These are phyloP conservation scores for Crossaster papposus DNA, from an alignment of 53 echinoderm and acorn worm genomes.

Conservation along the genomic window DNA sequence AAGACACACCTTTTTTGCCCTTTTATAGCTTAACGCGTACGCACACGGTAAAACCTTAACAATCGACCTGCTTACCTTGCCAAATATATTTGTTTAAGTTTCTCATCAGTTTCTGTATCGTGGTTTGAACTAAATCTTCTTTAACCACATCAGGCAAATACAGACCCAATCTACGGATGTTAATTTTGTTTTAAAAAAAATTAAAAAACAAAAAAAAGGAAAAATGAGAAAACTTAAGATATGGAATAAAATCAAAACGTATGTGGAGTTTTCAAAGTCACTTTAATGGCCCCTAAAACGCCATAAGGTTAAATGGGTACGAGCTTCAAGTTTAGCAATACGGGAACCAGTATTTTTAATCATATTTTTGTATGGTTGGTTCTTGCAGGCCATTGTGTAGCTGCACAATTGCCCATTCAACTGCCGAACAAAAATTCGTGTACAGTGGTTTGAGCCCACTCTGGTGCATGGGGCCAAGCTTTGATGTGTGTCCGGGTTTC, in stretches of 20 bases:
- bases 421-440: constrained; percentile 44
- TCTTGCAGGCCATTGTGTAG: constrained; percentile 46
- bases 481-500: constrained; percentile 9
- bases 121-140: neutral
- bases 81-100: neutral
- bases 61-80: neutral
- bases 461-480: constrained; percentile 1
- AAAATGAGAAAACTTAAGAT: neutral
- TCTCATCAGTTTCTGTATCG: neutral
- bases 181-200: neutral
- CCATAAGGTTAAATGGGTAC: constrained; percentile 40
- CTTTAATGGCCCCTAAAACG: neutral
- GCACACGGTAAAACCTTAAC: neutral
- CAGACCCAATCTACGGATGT: neutral
- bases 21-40: neutral
- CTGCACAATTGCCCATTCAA: constrained; percentile 52
- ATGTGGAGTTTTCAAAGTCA: constrained; percentile 3
- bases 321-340: constrained; percentile 23
- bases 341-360: constrained; percentile 47
- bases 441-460: constrained; percentile 31
- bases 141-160: neutral
- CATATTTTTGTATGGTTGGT: constrained; percentile 59
- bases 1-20: constrained; percentile 3
- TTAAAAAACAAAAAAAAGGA: too few species aligned
- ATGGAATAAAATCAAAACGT: neutral